Evolutionary conservation across 2,888 invertebrate genomes (phyloP), one percentile per base, ranked within the genome.

Genomic region (Synergus umbraculus): DNA sequence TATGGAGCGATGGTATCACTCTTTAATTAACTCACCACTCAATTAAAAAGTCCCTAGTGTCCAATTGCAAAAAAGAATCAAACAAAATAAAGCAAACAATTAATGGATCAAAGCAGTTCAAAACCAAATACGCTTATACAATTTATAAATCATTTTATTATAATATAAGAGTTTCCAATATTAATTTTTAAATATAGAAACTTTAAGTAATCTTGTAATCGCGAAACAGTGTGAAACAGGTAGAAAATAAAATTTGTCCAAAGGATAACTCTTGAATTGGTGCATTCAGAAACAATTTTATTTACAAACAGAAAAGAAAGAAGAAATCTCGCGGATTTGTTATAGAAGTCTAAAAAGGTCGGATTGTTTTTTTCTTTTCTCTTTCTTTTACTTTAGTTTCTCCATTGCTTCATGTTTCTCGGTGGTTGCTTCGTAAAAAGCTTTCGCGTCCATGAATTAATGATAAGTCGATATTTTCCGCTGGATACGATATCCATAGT

Each of bases 391-490:
- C 22, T 29, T 22, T 15, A 4, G 37, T 73, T 49, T 37, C 54
- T 1, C n/a, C 12, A 73, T n/a, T 73, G 73, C 54, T 79, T 76
- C 44, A 66, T 76, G 44, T 43, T 79, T 65, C 58, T 76, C 18
- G 60, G 22, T 76, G 76, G 22, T 66, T 49, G 41, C 49, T 46
- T 43, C 8, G 13, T 76, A 60, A 60, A 41, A 73, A 78, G 76
- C 58, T 69, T 29, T 78, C 43, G 78, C 43, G 43, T 66, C 79
- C 81, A 79, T 80, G 81, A 84, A 83, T 83, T 84, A 83, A 82
- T 85, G 81, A 81, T 80, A 79, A 85, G 83, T 85, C 83, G 80
- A 85, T 85, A 85, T 78, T 77, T 73, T 83, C 79, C 83, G 82
- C 81, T 82, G 84, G 81, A 76, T 81, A 81, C 78, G 66, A 79